Evolutionary conservation across 53 echinoderm and acorn worm species (phyloP).

Genomic region (Arbacia lixula): DNA sequence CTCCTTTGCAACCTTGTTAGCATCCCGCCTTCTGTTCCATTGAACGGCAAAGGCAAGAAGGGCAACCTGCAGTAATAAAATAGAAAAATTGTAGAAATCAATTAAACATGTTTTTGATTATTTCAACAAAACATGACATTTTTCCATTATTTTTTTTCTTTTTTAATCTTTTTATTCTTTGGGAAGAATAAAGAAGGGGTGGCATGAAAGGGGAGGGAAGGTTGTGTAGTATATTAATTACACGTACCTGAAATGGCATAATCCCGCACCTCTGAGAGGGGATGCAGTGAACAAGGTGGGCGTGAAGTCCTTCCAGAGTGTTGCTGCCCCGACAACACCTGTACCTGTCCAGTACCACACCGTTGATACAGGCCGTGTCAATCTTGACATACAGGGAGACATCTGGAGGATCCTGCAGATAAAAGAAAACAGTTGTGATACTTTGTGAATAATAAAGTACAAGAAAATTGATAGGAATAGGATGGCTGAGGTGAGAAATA

Average conservation of each 20-base stretch:
- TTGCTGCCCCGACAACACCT: constrained; percentile 39
- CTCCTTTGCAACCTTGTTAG: constrained; percentile 61
- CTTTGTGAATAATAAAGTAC: no score
- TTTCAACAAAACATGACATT: no score
- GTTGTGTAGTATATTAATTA: not conserved
- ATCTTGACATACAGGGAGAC: constrained; percentile 58
- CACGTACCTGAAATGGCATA: constrained; percentile 65
- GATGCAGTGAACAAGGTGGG: constrained; percentile 51
- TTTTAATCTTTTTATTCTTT: no score
- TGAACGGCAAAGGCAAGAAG: constrained; percentile 73
- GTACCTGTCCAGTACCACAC: constrained; percentile 52
- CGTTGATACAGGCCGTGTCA: constrained; percentile 64
- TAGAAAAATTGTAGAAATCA: no score
- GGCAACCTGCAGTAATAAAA: constrained; percentile 46
- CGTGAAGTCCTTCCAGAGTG: constrained; percentile 54
- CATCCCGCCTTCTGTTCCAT: constrained; percentile 60
- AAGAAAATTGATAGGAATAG: no score
- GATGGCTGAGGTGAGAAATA: no score
- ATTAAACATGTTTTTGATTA: no score
- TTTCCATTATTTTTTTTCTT: no score
- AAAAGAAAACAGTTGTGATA: no score
- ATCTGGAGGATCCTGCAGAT: constrained; percentile 70
- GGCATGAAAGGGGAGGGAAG: no score
- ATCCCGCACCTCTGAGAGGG: constrained; percentile 67
- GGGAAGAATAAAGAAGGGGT: no score